Percentiles rank a stretch among this genome's conserved stretches.
phyloP scores from a whole-genome alignment of 2,888 invertebrate genomes.

The Cordylochernes scorpioides region DNA sequence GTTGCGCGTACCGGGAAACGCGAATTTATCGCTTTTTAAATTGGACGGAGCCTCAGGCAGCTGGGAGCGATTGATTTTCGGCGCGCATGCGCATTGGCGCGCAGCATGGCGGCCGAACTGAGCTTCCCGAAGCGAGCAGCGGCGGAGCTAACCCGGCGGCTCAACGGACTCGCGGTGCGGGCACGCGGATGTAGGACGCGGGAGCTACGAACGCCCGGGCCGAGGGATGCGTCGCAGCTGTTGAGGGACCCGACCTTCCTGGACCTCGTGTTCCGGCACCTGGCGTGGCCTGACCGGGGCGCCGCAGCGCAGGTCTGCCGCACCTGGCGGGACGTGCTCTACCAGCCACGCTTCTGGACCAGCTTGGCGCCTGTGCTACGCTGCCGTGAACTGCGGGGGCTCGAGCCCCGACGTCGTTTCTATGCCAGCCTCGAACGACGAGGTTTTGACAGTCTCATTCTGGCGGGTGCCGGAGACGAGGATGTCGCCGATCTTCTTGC shows the following conservation, averaged over 20 bases:
- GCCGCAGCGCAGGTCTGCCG: slow-evolving; percentile 40
- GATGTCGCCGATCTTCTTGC: slow-evolving; percentile 64
- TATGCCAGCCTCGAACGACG: slow-evolving; percentile 37
- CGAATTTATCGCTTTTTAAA: too few relatives aligned
- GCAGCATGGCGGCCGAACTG: slow-evolving; percentile 13
- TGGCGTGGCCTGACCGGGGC: slow-evolving; percentile 46
- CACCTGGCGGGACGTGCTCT: slow-evolving; percentile 56
- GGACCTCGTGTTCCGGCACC: slow-evolving; percentile 52
- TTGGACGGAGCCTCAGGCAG: too few relatives aligned
- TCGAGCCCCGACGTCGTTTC: slow-evolving; percentile 12
- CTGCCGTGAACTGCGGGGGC: slow-evolving; percentile 43
- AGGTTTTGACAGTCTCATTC: slow-evolving; percentile 54
- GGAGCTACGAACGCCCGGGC: background rate
- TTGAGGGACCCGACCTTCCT: slow-evolving; percentile 48
- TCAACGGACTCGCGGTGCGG: slow-evolving; percentile 15
- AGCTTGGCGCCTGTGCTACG: slow-evolving; percentile 58
- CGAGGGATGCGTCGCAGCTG: background rate
- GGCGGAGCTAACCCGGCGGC: slow-evolving; percentile 15
- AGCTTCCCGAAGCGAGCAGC: slow-evolving; percentile 16
- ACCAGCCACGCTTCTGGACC: slow-evolving; percentile 59
- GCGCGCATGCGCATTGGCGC: slow-evolving; percentile 5
- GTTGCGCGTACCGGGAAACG: too few relatives aligned
- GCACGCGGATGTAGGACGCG: background rate
- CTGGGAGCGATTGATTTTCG: too few relatives aligned
- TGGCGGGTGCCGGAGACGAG: slow-evolving; percentile 62